Evolutionary conservation across 2,113 vertebrate species (phyloP).

Genomic region (Chroicocephalus ridibundus): DNA sequence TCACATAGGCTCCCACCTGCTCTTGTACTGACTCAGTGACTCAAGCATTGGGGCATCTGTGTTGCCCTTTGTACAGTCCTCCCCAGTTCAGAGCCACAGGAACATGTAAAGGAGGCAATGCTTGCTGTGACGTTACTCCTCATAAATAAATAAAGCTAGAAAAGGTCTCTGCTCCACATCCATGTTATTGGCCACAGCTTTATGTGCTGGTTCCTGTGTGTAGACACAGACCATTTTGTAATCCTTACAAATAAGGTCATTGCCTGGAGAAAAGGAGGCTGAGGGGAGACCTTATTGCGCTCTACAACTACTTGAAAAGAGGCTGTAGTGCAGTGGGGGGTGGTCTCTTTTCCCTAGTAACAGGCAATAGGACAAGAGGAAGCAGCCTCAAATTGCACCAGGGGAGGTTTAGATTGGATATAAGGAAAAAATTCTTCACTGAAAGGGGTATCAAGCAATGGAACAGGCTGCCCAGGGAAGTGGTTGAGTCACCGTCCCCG

Average conservation of each 20-base stretch:
- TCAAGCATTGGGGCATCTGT: neutral
- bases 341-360: neutral
- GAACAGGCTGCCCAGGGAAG: neutral
- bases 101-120: neutral
- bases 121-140: neutral
- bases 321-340: neutral
- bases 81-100: neutral
- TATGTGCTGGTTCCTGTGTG: neutral
- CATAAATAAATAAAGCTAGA: neutral
- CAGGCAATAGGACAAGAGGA: neutral
- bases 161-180: neutral
- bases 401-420: neutral
- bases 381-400: neutral
- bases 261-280: neutral
- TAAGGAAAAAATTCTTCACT: neutral
- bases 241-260: neutral
- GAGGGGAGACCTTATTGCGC: neutral
- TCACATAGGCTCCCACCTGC: neutral
- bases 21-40: neutral
- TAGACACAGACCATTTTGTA: neutral
- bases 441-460: neutral
- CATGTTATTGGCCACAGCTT: neutral
- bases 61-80: neutral
- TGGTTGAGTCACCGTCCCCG: neutral
- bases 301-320: neutral